phyloP scores from a whole-genome alignment of 2,888 invertebrate species.

The Lordiphosa fenestrarum region DNA sequence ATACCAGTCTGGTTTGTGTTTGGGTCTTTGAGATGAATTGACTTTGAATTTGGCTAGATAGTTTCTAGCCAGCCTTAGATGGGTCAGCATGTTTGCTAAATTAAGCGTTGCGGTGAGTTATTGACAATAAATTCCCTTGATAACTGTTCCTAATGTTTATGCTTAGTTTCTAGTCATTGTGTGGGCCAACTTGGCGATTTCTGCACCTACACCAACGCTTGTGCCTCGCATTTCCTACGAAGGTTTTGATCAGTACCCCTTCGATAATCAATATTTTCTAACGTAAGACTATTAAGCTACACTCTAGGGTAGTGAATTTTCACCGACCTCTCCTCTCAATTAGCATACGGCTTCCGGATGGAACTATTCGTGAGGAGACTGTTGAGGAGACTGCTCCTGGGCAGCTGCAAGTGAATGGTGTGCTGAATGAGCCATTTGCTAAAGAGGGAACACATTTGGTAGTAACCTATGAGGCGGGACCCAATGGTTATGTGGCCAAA shows the following conservation, averaged over 20 bases:
- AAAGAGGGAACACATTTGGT: constrained; percentile 6
- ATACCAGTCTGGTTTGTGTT: constrained; percentile 3
- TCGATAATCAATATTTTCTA: constrained; percentile 24
- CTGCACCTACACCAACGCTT: constrained; percentile 17
- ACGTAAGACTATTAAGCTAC: constrained; percentile 18
- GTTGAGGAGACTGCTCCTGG: constrained; percentile 40
- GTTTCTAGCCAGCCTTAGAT: constrained; percentile 24
- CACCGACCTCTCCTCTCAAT: no score
- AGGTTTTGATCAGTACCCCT: constrained; percentile 27
- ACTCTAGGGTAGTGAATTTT: not conserved
- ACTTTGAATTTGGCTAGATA: constrained; percentile 8
- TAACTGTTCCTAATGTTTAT: not conserved
- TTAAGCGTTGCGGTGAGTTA: constrained; percentile 21
- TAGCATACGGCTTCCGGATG: constrained; percentile 29
- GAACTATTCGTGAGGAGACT: constrained; percentile 23
- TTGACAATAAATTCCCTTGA: constrained; percentile 1
- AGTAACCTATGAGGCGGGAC: constrained; percentile 44
- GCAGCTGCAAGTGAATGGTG: constrained; percentile 34
- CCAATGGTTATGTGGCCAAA: constrained; percentile 44
- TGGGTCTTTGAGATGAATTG: constrained; percentile 18
- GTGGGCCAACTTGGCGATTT: constrained; percentile 8
- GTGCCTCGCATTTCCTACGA: constrained; percentile 28
- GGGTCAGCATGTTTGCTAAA: constrained; percentile 26
- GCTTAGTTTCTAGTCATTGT: constrained; percentile 31
- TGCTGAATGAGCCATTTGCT: constrained; percentile 11